phyloP scores from a whole-genome alignment of 1,140 invertebrate species.

The Euura lappo region DNA sequence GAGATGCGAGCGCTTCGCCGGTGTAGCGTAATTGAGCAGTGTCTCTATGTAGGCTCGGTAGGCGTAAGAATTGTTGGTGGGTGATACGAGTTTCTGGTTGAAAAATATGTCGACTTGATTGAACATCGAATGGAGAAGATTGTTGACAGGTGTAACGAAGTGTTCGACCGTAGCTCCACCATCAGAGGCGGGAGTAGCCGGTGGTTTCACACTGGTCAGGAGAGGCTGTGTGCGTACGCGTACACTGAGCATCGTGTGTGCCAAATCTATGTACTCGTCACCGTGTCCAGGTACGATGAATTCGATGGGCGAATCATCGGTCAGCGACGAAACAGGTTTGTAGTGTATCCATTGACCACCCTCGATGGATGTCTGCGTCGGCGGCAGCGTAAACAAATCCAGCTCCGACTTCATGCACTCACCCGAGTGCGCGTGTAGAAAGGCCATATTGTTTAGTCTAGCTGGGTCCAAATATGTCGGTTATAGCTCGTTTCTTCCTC shows the following conservation, averaged over 20 bases:
- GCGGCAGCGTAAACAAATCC: constrained; percentile 54
- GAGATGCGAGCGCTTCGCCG: constrained; percentile 20
- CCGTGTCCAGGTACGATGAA: constrained; percentile 8
- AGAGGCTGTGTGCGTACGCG: not conserved
- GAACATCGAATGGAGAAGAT: constrained; percentile 24
- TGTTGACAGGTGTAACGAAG: constrained; percentile 15
- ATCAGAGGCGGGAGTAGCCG: too few relatives aligned
- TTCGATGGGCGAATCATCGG: not conserved
- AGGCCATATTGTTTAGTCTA: constrained; percentile 15
- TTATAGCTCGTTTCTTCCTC: constrained; percentile 1
- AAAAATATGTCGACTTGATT: constrained; percentile 13
- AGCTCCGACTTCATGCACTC: constrained; percentile 46
- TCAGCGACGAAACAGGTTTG: not conserved
- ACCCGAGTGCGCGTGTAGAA: constrained; percentile 29
- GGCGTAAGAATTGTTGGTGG: constrained; percentile 21
- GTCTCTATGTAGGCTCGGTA: constrained; percentile 14
- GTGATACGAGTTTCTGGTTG: constrained; percentile 23
- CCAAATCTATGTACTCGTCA: constrained; percentile 13
- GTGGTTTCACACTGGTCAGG: too few relatives aligned
- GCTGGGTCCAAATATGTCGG: constrained; percentile 15
- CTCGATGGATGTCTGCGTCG: constrained; percentile 54
- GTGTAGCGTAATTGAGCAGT: constrained; percentile 19
- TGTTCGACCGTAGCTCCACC: not conserved
- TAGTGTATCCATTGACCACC: constrained; percentile 34
- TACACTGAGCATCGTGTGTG: not conserved